A percentile compares a stretch with the other conserved stretches of the same genome.
Conservation (phyloP, 2,888 invertebrate genomes). For the Habrosyne pyritoides region DNA sequence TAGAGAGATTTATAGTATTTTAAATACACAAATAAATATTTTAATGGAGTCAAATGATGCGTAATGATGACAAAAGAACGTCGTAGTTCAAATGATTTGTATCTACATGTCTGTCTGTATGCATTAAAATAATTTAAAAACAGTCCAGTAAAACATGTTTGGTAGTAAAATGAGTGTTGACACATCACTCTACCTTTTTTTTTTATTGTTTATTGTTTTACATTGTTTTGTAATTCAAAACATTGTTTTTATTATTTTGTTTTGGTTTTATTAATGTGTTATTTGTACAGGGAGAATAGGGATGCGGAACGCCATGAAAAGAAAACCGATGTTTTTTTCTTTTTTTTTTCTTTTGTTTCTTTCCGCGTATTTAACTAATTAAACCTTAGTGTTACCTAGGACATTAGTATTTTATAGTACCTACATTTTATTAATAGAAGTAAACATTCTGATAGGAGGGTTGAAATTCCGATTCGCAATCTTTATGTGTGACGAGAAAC, state of each 20-base stretch:
- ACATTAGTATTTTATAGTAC: too few relatives aligned
- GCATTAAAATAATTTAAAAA: slow-evolving; percentile 34
- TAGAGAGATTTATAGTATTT: too few relatives aligned
- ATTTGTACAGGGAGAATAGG: background rate
- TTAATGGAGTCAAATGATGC: too few relatives aligned
- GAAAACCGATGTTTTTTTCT: background rate
- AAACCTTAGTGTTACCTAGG: too few relatives aligned
- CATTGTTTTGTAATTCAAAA: slow-evolving; percentile 33
- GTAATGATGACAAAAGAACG: background rate
- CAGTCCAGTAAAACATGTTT: slow-evolving; percentile 27
- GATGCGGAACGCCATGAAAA: background rate
- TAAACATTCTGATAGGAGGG: too few relatives aligned
- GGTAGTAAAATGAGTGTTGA: slow-evolving; percentile 40
- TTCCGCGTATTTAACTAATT: too few relatives aligned
- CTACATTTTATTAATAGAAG: too few relatives aligned
- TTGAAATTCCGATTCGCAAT: too few relatives aligned
- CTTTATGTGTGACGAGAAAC: too few relatives aligned
- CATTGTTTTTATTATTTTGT: slow-evolving; percentile 21
- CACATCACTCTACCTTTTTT: slow-evolving; percentile 34
- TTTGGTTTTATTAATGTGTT: background rate
- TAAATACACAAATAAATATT: background rate
- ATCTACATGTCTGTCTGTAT: background rate
- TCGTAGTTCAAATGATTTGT: slow-evolving; percentile 28
- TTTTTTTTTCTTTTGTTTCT: background rate
- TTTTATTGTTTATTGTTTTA: slow-evolving; percentile 14